Evolutionary conservation across 2,113 vertebrate species (phyloP), one percentile per base, ranked within the genome.

Genomic region (Rhegmatorhina hoffmannsi): DNA sequence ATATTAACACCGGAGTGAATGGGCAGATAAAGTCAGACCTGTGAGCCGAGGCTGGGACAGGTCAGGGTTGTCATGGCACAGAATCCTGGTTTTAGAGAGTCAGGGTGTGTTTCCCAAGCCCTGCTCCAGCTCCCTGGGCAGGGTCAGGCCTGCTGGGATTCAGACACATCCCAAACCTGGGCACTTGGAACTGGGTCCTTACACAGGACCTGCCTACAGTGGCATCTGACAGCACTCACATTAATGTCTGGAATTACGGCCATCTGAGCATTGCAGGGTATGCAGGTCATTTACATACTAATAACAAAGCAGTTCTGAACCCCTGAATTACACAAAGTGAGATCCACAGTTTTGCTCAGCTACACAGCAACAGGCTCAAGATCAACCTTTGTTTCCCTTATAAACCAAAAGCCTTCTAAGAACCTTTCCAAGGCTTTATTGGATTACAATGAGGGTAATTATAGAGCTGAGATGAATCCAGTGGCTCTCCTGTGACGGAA

Each of bases 391-490:
- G 23, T 47, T 69, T 70, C 64, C 24, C 28, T 40, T 75, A 50
- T 16, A 67, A 90, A 70, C 33, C 72, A 78, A 82, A 79, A 67
- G 47, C 66, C 88, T 83, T 92, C 83, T 46, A 92, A 94, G 87
- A 95, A 83, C 83, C 17, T 67, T 66, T 75, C 33, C 64, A 69
- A 90, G 56, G 63, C n/a, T 58, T 84, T 83, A 88, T 55, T 93
- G 67, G 73, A 72, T 88, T 75, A 79, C 58, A 79, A 4, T 23
- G 47, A 82, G 50, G 69, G 62, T 67, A 93, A 95, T 92, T 87
- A 83, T 26, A 88, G 89, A 69, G 60, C 24, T 28, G 83, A 76
- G 75, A 56, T 46, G 20, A 88, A 72, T 25, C 62, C 85, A 72
- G 60, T 49, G 60, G 31, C 82, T 82, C 60, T 50, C 21, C 56